Evolutionary conservation across 1,140 invertebrate genomes (phyloP).

Genomic region (Drosophila funebris): DNA sequence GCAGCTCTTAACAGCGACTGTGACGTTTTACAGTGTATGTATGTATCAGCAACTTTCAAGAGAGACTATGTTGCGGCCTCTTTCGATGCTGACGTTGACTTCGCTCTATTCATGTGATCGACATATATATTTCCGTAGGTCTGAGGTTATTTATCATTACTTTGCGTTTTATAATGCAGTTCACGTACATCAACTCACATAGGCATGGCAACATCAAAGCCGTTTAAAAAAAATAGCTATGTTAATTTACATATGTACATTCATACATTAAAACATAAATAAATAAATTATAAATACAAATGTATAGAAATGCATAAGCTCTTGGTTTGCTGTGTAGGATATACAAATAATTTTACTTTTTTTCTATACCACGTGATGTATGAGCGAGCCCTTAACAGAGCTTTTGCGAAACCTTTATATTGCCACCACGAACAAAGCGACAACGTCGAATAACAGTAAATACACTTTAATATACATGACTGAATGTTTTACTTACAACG

Average conservation of each 20-base stretch:
- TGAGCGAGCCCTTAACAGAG: too few relatives aligned
- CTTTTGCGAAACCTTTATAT: too few relatives aligned
- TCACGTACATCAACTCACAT: background rate
- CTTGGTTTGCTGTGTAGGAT: too few relatives aligned
- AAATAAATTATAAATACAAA: background rate
- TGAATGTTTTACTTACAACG: too few relatives aligned
- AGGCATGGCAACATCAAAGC: background rate
- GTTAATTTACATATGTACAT: background rate
- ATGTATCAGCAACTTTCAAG: background rate
- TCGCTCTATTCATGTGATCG: background rate
- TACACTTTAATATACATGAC: too few relatives aligned
- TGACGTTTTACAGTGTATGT: background rate
- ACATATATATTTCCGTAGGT: background rate
- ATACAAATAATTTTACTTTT: too few relatives aligned
- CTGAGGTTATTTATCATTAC: background rate
- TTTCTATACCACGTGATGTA: too few relatives aligned
- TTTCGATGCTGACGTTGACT: background rate
- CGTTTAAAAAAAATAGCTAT: background rate
- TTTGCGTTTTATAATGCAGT: background rate
- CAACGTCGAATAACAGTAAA: too few relatives aligned
- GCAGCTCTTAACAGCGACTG: conserved; percentile 21
- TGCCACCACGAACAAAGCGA: too few relatives aligned
- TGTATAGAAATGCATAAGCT: too few relatives aligned
- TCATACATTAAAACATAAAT: background rate
- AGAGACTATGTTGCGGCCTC: background rate